Conservation (phyloP, 2,797 vertebrate genomes). For the Poeciliopsis paucimaculata region DNA sequence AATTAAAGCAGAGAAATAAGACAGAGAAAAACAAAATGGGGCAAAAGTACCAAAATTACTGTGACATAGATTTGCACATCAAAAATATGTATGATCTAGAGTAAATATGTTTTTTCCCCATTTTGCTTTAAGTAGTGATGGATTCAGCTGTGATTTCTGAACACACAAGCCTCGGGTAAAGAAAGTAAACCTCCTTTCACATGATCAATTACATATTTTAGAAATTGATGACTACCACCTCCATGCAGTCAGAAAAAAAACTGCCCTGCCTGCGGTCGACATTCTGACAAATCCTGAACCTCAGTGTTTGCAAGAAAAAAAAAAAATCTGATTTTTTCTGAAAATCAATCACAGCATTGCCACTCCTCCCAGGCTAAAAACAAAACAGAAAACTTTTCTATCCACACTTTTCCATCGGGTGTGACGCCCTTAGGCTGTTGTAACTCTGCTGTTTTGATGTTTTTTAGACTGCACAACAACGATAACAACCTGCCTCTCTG, state of each 20-base stretch:
- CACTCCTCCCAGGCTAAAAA: conserved; percentile 29
- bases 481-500: conserved; percentile 51
- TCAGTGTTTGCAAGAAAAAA: conserved; percentile 7
- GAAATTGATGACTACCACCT: background rate
- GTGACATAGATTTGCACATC: background rate
- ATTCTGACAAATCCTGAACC: background rate
- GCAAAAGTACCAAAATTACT: background rate
- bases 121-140: background rate
- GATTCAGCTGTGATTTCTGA: background rate
- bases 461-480: conserved; percentile 44
- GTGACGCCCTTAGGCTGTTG: conserved; percentile 54
- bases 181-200: conserved; percentile 1
- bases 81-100: no score
- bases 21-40: background rate
- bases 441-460: conserved; percentile 56
- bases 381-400: conserved; percentile 45
- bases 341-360: conserved; percentile 41
- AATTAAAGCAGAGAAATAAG: background rate
- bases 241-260: background rate
- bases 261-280: background rate
- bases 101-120: background rate
- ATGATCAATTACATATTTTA: conserved; percentile 1
- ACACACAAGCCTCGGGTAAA: background rate
- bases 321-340: conserved; percentile 10
- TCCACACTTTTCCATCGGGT: conserved; percentile 48